These are phyloP conservation scores for Poeciliopsis prolifica DNA, from an alignment of 2,113 vertebrate genomes.

Conservation along the genomic window DNA sequence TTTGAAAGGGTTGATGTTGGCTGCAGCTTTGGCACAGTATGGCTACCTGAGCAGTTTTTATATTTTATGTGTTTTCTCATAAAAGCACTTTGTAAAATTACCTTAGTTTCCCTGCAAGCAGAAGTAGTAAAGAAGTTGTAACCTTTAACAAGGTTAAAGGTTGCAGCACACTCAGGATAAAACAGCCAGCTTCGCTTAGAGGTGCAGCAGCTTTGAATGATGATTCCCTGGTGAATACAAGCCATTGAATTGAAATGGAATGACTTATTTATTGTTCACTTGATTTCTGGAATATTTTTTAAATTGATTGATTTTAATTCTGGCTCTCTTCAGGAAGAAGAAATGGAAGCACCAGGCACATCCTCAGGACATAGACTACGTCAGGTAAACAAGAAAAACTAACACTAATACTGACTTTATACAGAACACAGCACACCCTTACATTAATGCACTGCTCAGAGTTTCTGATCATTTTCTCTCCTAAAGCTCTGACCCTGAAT, in stretches of 20 bases:
- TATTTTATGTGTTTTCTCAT: not conserved
- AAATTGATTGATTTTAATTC: not conserved
- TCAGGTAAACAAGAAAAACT: conserved; percentile 62
- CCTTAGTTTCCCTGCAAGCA: not conserved
- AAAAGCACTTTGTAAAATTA: not conserved
- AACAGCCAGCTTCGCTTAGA: not conserved
- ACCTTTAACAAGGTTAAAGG: too few relatives aligned
- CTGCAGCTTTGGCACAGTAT: not conserved
- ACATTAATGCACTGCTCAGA: not conserved
- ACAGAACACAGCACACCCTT: not conserved
- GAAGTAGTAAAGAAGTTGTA: not conserved
- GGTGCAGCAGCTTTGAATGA: not conserved
- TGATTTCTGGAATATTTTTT: not conserved
- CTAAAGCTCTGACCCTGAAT: not conserved
- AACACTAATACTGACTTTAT: not conserved
- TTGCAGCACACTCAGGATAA: too few relatives aligned
- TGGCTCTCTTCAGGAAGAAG: conserved; percentile 79
- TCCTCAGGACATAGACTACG: conserved; percentile 84
- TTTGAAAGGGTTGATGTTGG: not conserved
- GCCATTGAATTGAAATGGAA: not conserved
- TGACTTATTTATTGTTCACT: not conserved
- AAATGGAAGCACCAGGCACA: conserved; percentile 83
- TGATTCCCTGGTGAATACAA: not conserved
- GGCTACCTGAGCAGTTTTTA: not conserved
- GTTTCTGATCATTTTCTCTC: not conserved